Evolutionary conservation across 2,113 vertebrate genomes (phyloP).

Genomic region (Beaufortia kweichowensis): DNA sequence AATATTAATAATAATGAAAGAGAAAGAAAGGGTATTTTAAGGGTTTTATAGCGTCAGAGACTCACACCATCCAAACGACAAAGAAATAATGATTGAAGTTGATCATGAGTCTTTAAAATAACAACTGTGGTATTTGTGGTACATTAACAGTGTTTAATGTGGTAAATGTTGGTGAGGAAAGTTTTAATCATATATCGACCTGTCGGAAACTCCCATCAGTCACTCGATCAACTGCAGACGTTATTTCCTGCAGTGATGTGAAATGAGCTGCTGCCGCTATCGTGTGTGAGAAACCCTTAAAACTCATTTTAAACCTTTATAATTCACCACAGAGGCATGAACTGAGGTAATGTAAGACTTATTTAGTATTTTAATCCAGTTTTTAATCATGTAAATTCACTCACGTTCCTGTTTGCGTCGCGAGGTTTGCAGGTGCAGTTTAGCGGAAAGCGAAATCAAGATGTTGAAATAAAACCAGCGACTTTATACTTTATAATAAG

Average conservation of each 20-base stretch:
- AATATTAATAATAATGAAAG: too few species aligned
- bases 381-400: too few species aligned
- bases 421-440: background rate
- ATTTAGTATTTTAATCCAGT: background rate
- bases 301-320: background rate
- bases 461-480: background rate
- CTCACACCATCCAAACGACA: too few species aligned
- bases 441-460: background rate
- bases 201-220: slow-evolving; percentile 48
- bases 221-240: slow-evolving; percentile 22
- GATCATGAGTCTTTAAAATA: too few species aligned
- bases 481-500: background rate
- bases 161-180: too few species aligned
- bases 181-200: background rate
- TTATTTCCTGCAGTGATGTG: slow-evolving; percentile 55
- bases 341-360: slow-evolving; percentile 44
- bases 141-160: background rate
- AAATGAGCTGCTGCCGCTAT: background rate
- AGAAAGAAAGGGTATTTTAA: too few species aligned
- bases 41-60: too few species aligned
- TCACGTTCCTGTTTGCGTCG: background rate
- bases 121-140: too few species aligned
- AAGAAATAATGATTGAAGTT: too few species aligned
- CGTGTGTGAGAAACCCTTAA: background rate
- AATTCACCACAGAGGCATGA: slow-evolving; percentile 29